Base-by-base conservation (phyloP, 2,888 invertebrate species). In the Amphimallon solstitiale region DNA sequence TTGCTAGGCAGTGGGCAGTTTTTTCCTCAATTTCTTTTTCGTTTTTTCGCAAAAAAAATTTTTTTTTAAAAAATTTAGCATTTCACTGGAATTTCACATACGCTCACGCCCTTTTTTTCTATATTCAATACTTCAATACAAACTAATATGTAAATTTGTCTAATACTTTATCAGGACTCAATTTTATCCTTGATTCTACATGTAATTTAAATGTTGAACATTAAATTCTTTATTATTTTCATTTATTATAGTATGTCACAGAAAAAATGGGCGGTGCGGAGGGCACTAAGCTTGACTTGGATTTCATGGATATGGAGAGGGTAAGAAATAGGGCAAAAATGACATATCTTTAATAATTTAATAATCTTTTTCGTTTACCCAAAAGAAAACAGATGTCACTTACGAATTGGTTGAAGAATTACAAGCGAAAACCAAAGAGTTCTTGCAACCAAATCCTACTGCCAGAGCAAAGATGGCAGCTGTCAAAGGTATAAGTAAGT, bases 201-300 rank as follows among this genome's bases (percentile, higher is more conserved):
- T n/a, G n/a, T n/a, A n/a, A n/a, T n/a, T n/a, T n/a, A n/a, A n/a
- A n/a, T n/a, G n/a, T n/a, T n/a, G n/a, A n/a, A n/a, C n/a, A n/a
- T n/a, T n/a, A n/a, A n/a, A n/a, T n/a, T n/a, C n/a, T 23, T 37
- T 46, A 34, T 17, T 23, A 12, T 19, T 34, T 46, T 12, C 9
- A 48, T 65, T 80, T 83, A 79, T 90, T 88, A 67, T 88, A 97
- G 97, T 99, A 97, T 89, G 93, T 99, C 88, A 98, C 97, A 82
- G 99, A 99, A 85, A 98, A 99, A 86, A 98, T 99, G 92, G 99
- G 99, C 72, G 98, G 98, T 82, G 99, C 98, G 74, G 98, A 99
- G 85, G 98, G 98, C 84, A 99, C 99, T 75, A 98, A 98, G 85
- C 89, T 99, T 81, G 98, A 98, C 85, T 91, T 98, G 84, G 98